Evolutionary conservation across 2,113 vertebrate species (phyloP).

Genomic region (Cardinalis cardinalis): DNA sequence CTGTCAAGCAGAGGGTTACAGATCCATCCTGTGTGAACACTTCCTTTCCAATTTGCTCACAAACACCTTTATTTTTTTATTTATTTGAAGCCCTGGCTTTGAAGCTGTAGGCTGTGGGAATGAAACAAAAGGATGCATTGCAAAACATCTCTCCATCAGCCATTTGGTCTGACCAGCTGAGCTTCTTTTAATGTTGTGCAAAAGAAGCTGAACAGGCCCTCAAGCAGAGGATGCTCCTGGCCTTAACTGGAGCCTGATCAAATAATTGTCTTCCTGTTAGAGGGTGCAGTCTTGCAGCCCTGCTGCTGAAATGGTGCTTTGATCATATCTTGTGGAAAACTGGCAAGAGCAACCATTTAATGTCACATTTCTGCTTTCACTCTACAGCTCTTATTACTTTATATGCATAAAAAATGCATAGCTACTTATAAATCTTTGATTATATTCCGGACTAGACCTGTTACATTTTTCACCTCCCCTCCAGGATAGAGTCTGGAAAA

Average conservation of each 20-base stretch:
- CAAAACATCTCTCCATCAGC: not conserved
- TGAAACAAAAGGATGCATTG: not conserved
- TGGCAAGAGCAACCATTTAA: constrained; percentile 4
- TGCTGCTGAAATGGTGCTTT: not conserved
- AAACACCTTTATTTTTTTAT: not conserved
- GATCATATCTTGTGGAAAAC: not conserved
- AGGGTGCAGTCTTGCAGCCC: not conserved
- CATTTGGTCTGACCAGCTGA: not conserved
- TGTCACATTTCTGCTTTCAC: constrained; percentile 8
- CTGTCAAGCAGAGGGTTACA: not conserved
- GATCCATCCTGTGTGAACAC: not conserved
- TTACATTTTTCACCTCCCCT: not conserved
- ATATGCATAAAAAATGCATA: constrained; percentile 32
- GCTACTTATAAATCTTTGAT: constrained; percentile 33
- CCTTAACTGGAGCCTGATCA: not conserved
- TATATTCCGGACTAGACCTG: not conserved
- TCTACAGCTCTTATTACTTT: constrained; percentile 1
- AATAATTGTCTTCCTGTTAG: not conserved
- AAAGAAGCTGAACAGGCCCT: not conserved
- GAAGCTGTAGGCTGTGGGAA: not conserved
- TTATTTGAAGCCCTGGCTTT: not conserved
- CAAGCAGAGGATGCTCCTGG: not conserved
- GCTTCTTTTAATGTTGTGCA: not conserved
- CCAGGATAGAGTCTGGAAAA: not conserved
- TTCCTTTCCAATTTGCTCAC: not conserved